phyloP scores from a whole-genome alignment of 2,113 vertebrate genomes.

The Cephalopholis sonnerati region DNA sequence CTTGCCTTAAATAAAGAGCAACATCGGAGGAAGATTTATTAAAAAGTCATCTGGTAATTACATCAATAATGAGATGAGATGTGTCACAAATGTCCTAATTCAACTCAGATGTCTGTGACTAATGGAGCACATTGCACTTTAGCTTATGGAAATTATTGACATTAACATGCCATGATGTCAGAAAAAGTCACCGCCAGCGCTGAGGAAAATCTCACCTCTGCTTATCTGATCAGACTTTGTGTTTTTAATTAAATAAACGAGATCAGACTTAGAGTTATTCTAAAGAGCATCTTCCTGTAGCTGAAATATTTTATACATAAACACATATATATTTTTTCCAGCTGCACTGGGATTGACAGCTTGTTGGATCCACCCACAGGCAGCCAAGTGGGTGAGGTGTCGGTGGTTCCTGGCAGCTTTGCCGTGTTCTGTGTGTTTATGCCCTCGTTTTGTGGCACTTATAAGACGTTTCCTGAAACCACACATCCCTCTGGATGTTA shows the following conservation, averaged over 20 bases:
- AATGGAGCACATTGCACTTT: not conserved
- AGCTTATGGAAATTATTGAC: not conserved
- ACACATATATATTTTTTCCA: not conserved
- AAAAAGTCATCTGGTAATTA: not conserved
- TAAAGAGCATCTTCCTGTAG: not conserved
- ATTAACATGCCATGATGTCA: not conserved
- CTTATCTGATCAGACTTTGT: not conserved
- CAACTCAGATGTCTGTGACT: constrained; percentile 1
- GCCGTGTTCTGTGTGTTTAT: not conserved
- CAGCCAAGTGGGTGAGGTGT: constrained; percentile 24
- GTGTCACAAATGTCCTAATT: not conserved
- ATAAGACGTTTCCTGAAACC: not conserved
- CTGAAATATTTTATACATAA: not conserved
- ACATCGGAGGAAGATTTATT: not conserved
- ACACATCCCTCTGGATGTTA: not conserved
- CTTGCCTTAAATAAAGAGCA: not conserved
- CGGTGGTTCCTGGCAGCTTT: constrained; percentile 5
- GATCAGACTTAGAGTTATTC: not conserved
- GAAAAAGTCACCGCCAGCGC: no score
- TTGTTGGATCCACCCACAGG: constrained; percentile 27
- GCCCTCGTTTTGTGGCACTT: constrained; percentile 5
- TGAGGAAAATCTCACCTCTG: not conserved
- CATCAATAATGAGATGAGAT: not conserved
- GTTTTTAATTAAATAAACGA: not conserved
- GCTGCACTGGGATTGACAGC: constrained; percentile 5